Evolutionary conservation across 1,140 invertebrate genomes (phyloP), one percentile per base, ranked within the genome.

Genomic region (Papilio dardanus): DNA sequence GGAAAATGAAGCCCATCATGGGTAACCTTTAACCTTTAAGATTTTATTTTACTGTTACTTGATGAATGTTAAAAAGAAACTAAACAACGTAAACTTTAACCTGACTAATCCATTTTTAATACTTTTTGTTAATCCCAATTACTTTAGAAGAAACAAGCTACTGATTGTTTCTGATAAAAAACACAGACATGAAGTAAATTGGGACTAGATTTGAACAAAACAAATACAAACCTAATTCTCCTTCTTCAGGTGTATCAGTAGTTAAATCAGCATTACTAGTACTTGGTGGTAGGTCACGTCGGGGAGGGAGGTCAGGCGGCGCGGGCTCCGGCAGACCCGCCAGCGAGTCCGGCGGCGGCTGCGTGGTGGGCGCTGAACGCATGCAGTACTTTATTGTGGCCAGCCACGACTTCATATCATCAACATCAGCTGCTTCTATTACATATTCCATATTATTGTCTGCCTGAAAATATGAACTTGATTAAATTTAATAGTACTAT

Each of bases 381-480:
- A 98, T 98, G 83, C 97, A 98, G 78, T 97, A 96, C 78, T 96
- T 96, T 65, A 99, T 97, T 2, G 96, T 97, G 1, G 96, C 95
- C 66, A 99, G 88, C 98, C 98, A 99, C 16, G 96, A 96, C 81
- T 96, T 96, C 97, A 99, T 98, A 81, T 99, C 98, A 71, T 96
- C 96, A 0, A 96, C 95, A 89, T 98, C 97, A 42, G 96, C 95
- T 31, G 98, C 98, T 90, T 99, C 98, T 84, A 99, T 98, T 31
- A 99, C 98, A 94, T 99, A 99, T 89, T 99, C 98, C 95, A 98
- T 97, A 82, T 97, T 97, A 86, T 98, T 97, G 85, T 97, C 97
- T 33, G 98, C 98, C 95, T 94, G 81, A 14, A 88, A 90, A 68
- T 19, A n/a, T 37, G 10, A 37, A 35, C 10, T 35, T 35, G 4